Conservation (phyloP, 2,888 invertebrate species). For the Eupithecia insigniata region DNA sequence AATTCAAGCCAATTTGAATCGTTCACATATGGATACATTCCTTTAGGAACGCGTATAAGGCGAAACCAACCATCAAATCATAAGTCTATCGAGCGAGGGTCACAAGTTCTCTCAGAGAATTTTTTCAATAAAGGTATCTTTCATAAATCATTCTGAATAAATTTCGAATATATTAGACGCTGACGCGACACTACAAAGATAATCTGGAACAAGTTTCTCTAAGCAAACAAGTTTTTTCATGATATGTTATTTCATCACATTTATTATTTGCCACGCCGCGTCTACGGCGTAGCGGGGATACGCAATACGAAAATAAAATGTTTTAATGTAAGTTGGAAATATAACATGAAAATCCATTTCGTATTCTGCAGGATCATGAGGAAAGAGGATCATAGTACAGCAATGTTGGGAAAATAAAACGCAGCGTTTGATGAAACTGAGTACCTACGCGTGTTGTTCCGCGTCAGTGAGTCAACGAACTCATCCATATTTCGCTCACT, state of each 20-base stretch:
- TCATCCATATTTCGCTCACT: slow-evolving; percentile 41
- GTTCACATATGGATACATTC: slow-evolving; percentile 31
- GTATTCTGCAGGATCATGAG: slow-evolving; percentile 54
- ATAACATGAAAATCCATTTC: slow-evolving; percentile 53
- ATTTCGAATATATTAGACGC: neutral
- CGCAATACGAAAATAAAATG: slow-evolving; percentile 47
- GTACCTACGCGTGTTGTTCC: slow-evolving; percentile 51
- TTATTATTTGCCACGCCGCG: slow-evolving; percentile 50
- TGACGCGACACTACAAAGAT: slow-evolving; percentile 12
- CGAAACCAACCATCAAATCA: neutral
- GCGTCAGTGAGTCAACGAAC: slow-evolving; percentile 54
- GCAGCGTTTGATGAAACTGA: slow-evolving; percentile 58
- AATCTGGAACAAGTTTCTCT: slow-evolving; percentile 8
- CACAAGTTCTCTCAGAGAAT: neutral
- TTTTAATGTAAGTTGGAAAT: slow-evolving; percentile 53
- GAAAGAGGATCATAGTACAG: slow-evolving; percentile 53
- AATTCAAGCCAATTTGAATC: slow-evolving; percentile 50
- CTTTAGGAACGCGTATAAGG: neutral
- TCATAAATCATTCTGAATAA: slow-evolving; percentile 9
- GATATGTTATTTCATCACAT: slow-evolving; percentile 41
- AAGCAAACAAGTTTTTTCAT: slow-evolving; percentile 20
- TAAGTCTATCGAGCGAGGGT: neutral
- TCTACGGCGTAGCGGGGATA: slow-evolving; percentile 46
- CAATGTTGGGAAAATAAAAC: slow-evolving; percentile 50
- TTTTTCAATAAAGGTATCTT: slow-evolving; percentile 14